Evolutionary conservation across 1,140 invertebrate genomes (phyloP).

Genomic region (Trichonephila inaurata): DNA sequence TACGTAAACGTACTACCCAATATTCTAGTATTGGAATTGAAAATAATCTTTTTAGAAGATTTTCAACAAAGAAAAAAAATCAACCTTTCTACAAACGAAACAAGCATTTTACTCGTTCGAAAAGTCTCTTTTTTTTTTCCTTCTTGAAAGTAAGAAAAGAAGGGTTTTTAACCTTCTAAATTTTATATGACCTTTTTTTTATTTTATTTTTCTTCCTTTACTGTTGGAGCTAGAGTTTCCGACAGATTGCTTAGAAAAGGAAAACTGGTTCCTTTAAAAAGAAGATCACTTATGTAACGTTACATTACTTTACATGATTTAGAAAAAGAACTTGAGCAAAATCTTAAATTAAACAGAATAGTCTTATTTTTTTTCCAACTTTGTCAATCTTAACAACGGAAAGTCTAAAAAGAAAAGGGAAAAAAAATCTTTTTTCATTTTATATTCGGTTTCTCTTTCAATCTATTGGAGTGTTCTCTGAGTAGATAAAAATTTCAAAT

Average conservation of each 20-base stretch:
- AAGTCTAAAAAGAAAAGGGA: neutral
- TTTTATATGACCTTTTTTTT: slow-evolving; percentile 51
- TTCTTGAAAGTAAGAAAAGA: neutral
- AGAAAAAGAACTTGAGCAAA: slow-evolving; percentile 11
- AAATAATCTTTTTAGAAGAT: slow-evolving; percentile 33
- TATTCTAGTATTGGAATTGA: neutral
- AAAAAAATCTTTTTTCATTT: neutral
- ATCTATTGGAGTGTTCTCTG: neutral
- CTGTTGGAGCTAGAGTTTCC: neutral
- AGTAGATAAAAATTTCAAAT: slow-evolving; percentile 35
- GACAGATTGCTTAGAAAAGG: neutral
- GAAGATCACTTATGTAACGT: slow-evolving; percentile 32
- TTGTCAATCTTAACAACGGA: neutral
- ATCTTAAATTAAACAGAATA: slow-evolving; percentile 8
- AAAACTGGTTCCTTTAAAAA: slow-evolving; percentile 27
- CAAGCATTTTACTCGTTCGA: neutral
- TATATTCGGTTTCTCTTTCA: neutral
- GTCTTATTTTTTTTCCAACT: neutral
- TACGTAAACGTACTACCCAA: neutral
- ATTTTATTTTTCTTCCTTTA: neutral
- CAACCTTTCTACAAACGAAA: neutral
- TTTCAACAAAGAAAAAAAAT: neutral
- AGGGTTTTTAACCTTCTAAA: slow-evolving; percentile 42
- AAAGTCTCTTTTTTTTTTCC: neutral
- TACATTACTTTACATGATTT: slow-evolving; percentile 51